phyloP scores from a whole-genome alignment of 2,888 invertebrate genomes.

The Eurytoma adleriae region DNA sequence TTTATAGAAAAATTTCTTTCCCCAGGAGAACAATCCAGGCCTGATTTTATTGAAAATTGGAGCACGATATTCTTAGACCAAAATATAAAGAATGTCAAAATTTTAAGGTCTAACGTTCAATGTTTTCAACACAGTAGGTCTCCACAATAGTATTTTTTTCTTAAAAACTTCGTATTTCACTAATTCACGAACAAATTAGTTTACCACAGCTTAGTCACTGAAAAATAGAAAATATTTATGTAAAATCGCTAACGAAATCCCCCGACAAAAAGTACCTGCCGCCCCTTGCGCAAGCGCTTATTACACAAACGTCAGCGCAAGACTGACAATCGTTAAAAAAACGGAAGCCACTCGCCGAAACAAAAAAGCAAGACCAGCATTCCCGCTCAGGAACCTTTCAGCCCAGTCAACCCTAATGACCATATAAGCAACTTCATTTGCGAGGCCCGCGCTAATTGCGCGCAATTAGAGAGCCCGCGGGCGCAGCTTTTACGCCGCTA shows the following conservation, averaged over 20 bases:
- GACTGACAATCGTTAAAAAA: background rate
- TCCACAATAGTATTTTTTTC: too few species aligned
- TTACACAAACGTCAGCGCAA: background rate
- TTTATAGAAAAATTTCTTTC: too few species aligned
- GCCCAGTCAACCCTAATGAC: constrained; percentile 27
- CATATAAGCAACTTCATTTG: constrained; percentile 44
- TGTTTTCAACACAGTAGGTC: too few species aligned
- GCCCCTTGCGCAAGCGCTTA: background rate
- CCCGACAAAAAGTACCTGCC: background rate
- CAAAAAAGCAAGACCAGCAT: background rate
- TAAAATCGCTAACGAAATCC: too few species aligned
- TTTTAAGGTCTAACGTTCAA: too few species aligned
- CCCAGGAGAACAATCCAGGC: too few species aligned
- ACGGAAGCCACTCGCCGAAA: background rate
- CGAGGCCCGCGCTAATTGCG: constrained; percentile 34
- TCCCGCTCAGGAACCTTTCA: constrained; percentile 11
- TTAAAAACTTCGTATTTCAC: too few species aligned
- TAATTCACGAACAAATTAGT: background rate
- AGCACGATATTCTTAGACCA: too few species aligned
- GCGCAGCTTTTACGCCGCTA: constrained; percentile 12
- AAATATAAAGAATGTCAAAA: too few species aligned
- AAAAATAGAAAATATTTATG: too few species aligned
- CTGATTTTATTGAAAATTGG: too few species aligned
- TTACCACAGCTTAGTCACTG: too few species aligned
- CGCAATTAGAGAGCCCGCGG: constrained; percentile 45